Conservation (phyloP, 2,888 invertebrate genomes). For the Sympetrum striolatum region DNA sequence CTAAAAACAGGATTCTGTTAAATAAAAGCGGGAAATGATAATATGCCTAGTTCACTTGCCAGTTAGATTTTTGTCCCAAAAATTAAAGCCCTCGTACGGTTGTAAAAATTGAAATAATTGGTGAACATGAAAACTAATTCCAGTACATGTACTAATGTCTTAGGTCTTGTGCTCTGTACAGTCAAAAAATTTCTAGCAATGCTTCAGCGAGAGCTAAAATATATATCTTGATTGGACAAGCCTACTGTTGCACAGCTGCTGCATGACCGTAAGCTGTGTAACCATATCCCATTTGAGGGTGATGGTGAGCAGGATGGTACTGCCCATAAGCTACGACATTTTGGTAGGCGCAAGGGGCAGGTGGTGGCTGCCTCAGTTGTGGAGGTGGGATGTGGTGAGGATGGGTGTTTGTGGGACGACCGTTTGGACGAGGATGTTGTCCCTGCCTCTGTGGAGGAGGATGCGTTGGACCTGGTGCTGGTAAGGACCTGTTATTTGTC, state of each 20-base stretch:
- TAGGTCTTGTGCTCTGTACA: conserved; percentile 31
- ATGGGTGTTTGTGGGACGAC: conserved; percentile 8
- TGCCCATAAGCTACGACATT: conserved; percentile 66
- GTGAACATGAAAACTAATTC: too few species aligned
- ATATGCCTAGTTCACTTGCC: neutral
- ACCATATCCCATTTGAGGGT: conserved; percentile 33
- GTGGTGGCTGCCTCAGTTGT: conserved; percentile 25
- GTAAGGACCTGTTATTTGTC: neutral
- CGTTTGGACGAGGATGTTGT: neutral
- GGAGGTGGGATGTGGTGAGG: conserved; percentile 38
- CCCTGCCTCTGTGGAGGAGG: conserved; percentile 31
- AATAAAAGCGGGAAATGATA: neutral
- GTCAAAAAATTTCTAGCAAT: conserved; percentile 5
- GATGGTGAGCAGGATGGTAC: conserved; percentile 63
- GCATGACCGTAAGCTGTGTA: conserved; percentile 42
- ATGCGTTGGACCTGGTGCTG: neutral
- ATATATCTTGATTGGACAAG: neutral
- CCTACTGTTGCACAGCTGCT: conserved; percentile 44
- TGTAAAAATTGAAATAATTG: neutral
- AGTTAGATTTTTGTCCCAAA: neutral
- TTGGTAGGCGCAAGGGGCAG: conserved; percentile 65
- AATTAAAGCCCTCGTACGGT: neutral
- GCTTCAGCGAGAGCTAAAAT: neutral
- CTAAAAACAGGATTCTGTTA: neutral
- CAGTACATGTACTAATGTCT: neutral